Conservation (phyloP, 2,888 invertebrate species). For the Troides aeacus region DNA sequence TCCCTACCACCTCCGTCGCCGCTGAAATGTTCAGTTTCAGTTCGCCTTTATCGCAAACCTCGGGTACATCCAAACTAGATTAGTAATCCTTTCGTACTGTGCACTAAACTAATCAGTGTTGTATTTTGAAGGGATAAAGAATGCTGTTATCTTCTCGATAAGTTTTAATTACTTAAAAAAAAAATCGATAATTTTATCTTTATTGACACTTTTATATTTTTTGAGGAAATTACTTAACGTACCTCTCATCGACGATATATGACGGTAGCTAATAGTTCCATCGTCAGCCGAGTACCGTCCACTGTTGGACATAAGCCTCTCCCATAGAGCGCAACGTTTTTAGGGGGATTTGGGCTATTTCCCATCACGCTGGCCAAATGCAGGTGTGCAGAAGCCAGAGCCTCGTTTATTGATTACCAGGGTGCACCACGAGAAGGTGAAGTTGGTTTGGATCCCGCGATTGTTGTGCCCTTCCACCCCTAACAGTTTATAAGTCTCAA, state of each 20-base stretch:
- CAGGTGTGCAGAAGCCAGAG: too few species aligned
- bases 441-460: too few species aligned
- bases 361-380: too few species aligned
- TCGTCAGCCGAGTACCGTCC: neutral
- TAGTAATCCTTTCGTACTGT: constrained; percentile 54
- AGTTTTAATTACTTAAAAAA: constrained; percentile 38
- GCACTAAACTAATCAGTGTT: constrained; percentile 68
- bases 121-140: constrained; percentile 57
- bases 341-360: too few species aligned
- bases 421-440: too few species aligned
- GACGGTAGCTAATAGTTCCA: neutral
- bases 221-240: constrained; percentile 30
- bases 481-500: too few species aligned
- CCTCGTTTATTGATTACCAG: too few species aligned
- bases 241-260: neutral
- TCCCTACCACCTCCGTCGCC: constrained; percentile 28
- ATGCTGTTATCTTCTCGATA: constrained; percentile 41
- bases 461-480: too few species aligned
- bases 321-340: too few species aligned
- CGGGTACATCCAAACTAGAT: constrained; percentile 60
- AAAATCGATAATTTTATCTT: constrained; percentile 37
- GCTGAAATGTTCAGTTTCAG: constrained; percentile 23
- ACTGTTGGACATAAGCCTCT: too few species aligned
- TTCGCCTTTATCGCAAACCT: constrained; percentile 53
- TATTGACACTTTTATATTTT: constrained; percentile 30